Percentiles rank a stretch among this genome's conserved stretches.
These are phyloP conservation scores for Monomorium pharaonis DNA, from an alignment of 1,140 invertebrate species.

Conservation along the genomic window DNA sequence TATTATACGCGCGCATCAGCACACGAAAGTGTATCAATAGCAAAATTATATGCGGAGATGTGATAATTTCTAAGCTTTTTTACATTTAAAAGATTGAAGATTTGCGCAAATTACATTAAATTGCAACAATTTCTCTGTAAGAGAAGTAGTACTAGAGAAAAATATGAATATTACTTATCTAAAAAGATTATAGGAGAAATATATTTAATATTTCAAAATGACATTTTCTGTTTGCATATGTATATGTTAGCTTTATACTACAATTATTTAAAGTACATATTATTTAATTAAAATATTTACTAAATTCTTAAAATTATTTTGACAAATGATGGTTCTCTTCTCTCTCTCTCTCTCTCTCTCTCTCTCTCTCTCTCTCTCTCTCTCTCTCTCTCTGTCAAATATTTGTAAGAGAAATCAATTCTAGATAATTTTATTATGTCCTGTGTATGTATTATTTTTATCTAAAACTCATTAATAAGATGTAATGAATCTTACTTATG, in stretches of 20 bases:
- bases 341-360: too few relatives aligned
- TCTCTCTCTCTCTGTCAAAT: background rate
- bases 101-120: background rate
- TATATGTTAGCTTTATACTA: too few relatives aligned
- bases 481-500: constrained; percentile 13
- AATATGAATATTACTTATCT: background rate
- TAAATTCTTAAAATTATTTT: background rate
- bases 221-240: too few relatives aligned
- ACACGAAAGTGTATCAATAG: constrained; percentile 22
- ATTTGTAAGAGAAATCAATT: background rate
- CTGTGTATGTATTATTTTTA: background rate
- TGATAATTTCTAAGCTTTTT: background rate
- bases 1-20: background rate
- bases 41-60: constrained; percentile 16
- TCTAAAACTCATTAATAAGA: background rate
- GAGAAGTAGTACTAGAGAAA: background rate
- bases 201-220: background rate
- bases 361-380: background rate
- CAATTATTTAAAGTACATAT: background rate
- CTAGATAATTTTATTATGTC: background rate
- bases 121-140: background rate
- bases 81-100: background rate
- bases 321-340: background rate
- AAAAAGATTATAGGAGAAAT: background rate
- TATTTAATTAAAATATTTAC: too few relatives aligned